Evolutionary conservation across 1,140 invertebrate species (phyloP).

Genomic region (Acromyrmex heyeri): DNA sequence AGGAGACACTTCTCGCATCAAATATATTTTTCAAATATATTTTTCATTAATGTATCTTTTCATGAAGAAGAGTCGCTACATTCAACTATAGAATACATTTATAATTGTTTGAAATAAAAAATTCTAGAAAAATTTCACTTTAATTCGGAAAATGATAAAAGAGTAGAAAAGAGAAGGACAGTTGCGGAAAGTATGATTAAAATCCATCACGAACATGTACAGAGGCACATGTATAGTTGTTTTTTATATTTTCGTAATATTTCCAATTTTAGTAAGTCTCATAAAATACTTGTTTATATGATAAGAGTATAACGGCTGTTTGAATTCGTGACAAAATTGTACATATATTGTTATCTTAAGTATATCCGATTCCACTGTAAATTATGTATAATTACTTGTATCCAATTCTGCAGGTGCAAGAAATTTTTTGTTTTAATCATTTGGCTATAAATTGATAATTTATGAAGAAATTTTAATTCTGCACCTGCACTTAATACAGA

Average conservation of each 20-base stretch:
- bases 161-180: neutral
- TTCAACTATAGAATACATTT: neutral
- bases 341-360: neutral
- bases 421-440: conserved; percentile 5
- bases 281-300: neutral
- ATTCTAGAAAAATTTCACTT: neutral
- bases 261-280: neutral
- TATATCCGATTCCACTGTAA: neutral
- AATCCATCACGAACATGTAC: neutral
- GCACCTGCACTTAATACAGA: neutral
- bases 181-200: neutral
- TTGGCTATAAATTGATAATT: conserved; percentile 17
- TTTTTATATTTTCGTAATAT: neutral
- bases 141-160: neutral
- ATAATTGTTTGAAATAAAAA: neutral
- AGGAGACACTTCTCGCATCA: too few species aligned
- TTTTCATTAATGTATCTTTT: too few species aligned
- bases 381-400: conserved; percentile 25
- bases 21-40: too few species aligned
- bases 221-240: neutral
- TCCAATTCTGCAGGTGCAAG: conserved; percentile 29
- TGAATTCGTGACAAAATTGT: conserved; percentile 1
- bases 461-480: conserved; percentile 5
- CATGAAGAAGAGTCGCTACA: too few species aligned
- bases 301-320: neutral